A percentile compares a stretch with the other conserved stretches of the same genome.
phyloP scores from a whole-genome alignment of 2,113 vertebrate genomes.

The Nycticryphes semicollaris region DNA sequence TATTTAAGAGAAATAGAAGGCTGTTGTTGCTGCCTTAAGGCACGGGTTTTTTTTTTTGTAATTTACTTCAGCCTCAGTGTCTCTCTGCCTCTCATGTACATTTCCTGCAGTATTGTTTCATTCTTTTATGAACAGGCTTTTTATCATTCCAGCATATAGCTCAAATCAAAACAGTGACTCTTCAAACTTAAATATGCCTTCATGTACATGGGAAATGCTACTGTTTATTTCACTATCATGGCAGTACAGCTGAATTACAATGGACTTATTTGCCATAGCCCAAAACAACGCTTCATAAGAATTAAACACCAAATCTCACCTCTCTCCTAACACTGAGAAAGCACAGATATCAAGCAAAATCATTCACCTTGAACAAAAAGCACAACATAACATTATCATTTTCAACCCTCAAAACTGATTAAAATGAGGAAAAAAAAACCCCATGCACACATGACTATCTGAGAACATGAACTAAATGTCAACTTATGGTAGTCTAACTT shows the following conservation, averaged over 20 bases:
- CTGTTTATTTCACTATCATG: background rate
- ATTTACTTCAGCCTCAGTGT: background rate
- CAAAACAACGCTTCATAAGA: background rate
- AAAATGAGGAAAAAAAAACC: background rate
- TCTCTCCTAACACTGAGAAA: background rate
- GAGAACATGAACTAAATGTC: background rate
- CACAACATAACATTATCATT: background rate
- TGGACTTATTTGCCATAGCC: background rate
- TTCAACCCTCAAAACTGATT: background rate
- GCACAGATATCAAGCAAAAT: background rate
- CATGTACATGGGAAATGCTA: background rate
- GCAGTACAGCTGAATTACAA: background rate
- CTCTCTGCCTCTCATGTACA: background rate
- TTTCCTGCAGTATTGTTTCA: background rate
- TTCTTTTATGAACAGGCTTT: background rate
- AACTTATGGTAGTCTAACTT: background rate
- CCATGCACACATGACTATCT: background rate
- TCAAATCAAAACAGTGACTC: background rate
- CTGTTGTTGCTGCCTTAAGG: background rate
- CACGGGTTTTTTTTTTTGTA: background rate
- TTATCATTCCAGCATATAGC: background rate
- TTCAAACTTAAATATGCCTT: background rate
- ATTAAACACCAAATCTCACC: background rate
- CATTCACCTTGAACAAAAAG: background rate
- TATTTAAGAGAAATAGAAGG: background rate